Evolutionary conservation across 2,113 vertebrate genomes (phyloP), one percentile per base, ranked within the genome.

Genomic region (Cyprinodon variegatus): DNA sequence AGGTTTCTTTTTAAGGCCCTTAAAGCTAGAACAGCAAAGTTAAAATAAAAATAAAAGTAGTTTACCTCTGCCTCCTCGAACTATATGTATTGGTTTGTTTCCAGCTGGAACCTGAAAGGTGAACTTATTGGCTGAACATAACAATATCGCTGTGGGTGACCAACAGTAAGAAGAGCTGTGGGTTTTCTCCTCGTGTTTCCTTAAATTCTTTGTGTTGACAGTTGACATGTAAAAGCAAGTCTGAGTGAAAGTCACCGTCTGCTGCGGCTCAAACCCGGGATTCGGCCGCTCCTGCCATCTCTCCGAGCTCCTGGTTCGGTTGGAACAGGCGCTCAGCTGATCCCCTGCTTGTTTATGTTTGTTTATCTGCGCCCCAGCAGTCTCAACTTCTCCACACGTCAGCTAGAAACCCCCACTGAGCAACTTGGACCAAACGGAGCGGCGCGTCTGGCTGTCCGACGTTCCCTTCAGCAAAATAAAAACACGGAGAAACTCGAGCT

Each of bases 331-430:
- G 83, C 86, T 86, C 87, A 88, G 90, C 89, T 92, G 93, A 87
- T 29, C 84, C 84, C 77, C 77, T 65, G 86, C 83, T 90, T 94
- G 93, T 94, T 94, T 93, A 83, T 93, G 88, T 94, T 89, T 91
- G 92, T 92, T 94, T 91, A 89, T 91, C 87, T 86, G 87, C 88
- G 91, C 81, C 81, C 81, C 73, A 82, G 83, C 85, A 63, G 88
- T 84, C 86, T 87, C 83, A 90, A 92, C 88, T 91, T 92, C 91
- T 91, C 91, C 90, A 84, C 88, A 90, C 89, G 91, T 90, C 90
- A 90, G 90, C 91, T 89, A 90, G 90, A 91, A 76, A n/a, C 69
- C 88, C 88, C 81, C 36, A 81, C 86, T 88, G 86, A 90, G 86
- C 84, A 90, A 91, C 90, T 93, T 86, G 41, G 72, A 74, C 74